Evolutionary conservation across 2,113 vertebrate genomes (phyloP), one percentile per base, ranked within the genome.

Genomic region (Psophia crepitans): DNA sequence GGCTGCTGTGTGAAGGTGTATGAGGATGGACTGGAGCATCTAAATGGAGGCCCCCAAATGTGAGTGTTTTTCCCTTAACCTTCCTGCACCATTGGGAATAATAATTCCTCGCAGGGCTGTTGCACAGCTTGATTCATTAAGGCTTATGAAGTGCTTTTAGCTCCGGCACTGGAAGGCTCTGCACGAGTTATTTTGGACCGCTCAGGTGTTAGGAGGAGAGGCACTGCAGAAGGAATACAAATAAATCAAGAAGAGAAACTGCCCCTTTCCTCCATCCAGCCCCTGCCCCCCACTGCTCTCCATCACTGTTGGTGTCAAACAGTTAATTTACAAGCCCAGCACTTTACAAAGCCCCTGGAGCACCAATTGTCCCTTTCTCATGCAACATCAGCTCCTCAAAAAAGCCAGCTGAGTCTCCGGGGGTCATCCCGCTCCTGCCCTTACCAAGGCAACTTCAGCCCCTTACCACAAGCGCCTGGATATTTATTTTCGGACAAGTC

Each of bases 41-140:
- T 73, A 81, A 90, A 85, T 70, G 69, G 77, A 89, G 73, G 32
- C 65, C 65, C 83, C 94, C 94, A 95, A 71, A 89, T 8, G 64
- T 5, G 80, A 95, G 37, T 11, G 2, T 48, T 92, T 94, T 82
- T 33, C 61, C 90, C 86, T 75, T 53, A 73, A 75, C 65, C 77
- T 71, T 56, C 83, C 69, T 3, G 0, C 65, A 82, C 94, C 60
- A 7, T 46, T 89, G 94, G 92, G 95, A 93, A 91, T 95, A 91
- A 95, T 87, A 93, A 91, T 93, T 96, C 91, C 93, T 97, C 0
- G 0, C 74, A 65, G 70, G 91, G 74, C 46, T 93, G 93, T 74
- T 89, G 89, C 95, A 87, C 94, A 96, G 95, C 90, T 95, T 95
- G 94, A 97, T 92, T 97, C 97, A 97, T 97, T 96, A 96, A 94